Conservation (phyloP, 92 coral and sea anemone genomes). For the Porites cylindrica region DNA sequence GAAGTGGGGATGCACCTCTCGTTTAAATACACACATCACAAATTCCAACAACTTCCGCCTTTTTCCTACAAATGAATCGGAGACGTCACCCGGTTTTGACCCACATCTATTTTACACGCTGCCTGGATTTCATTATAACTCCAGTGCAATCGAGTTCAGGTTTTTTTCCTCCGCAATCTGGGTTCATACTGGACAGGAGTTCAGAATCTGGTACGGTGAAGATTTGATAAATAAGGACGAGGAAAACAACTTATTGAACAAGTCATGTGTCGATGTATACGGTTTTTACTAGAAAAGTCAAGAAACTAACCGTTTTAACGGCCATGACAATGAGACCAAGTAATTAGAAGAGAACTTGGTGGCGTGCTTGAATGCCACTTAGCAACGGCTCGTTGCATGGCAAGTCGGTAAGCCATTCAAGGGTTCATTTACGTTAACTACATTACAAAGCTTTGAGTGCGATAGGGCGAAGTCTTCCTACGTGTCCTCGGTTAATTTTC, state of each 20-base stretch:
- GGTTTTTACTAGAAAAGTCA: not conserved
- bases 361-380: too few species aligned
- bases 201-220: conserved; percentile 28
- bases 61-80: not conserved
- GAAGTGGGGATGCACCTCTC: not conserved
- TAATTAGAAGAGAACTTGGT: too few species aligned
- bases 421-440: too few species aligned
- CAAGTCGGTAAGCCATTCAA: too few species aligned
- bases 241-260: not conserved
- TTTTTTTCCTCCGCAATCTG: not conserved
- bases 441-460: too few species aligned
- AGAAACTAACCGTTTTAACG: too few species aligned
- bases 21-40: not conserved
- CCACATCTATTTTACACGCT: not conserved
- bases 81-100: not conserved
- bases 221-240: not conserved
- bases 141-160: not conserved
- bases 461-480: too few species aligned
- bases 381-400: too few species aligned
- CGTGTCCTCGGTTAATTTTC: too few species aligned
- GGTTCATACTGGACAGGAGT: not conserved
- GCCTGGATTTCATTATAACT: not conserved
- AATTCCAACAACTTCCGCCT: not conserved
- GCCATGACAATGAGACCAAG: too few species aligned
- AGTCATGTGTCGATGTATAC: not conserved